Conservation (phyloP, 2,797 vertebrate species). For the Etheostoma perlongum region DNA sequence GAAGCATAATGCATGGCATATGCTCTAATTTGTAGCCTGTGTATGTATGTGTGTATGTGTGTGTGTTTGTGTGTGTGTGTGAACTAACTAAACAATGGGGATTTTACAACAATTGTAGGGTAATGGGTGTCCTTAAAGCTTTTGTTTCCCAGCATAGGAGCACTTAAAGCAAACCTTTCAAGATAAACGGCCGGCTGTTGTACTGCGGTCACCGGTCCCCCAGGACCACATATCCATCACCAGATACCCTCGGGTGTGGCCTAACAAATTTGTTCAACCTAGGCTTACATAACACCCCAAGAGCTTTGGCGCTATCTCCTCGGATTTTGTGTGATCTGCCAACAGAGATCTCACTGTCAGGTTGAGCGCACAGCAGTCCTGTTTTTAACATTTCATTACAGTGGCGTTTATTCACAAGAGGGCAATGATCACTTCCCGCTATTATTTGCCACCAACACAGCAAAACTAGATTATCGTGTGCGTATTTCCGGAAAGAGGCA, state of each 20-base stretch:
- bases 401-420: slow-evolving; percentile 51
- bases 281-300: slow-evolving; percentile 82
- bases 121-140: slow-evolving; percentile 83
- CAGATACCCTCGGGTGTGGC: slow-evolving; percentile 84
- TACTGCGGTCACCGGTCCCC: slow-evolving; percentile 72
- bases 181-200: slow-evolving; percentile 83
- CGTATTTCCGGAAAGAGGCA: slow-evolving; percentile 49
- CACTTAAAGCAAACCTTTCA: slow-evolving; percentile 84
- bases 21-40: slow-evolving; percentile 58
- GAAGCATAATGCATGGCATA: slow-evolving; percentile 64
- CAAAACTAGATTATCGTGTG: slow-evolving; percentile 32
- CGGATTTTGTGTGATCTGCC: slow-evolving; percentile 71
- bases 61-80: slow-evolving; percentile 39
- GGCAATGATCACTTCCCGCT: slow-evolving; percentile 10
- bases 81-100: slow-evolving; percentile 72
- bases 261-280: slow-evolving; percentile 86
- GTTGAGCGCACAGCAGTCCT: slow-evolving; percentile 16
- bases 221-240: slow-evolving; percentile 84
- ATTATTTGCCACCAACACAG: slow-evolving; percentile 53
- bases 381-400: slow-evolving; percentile 54
- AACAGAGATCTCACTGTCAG: slow-evolving; percentile 54
- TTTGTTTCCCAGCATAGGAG: slow-evolving; percentile 81
- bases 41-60: no score
- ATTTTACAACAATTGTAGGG: slow-evolving; percentile 77
- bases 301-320: slow-evolving; percentile 71